Evolutionary conservation across 2,888 invertebrate genomes (phyloP), one percentile per base, ranked within the genome.

Genomic region (Charanyca ferruginea): DNA sequence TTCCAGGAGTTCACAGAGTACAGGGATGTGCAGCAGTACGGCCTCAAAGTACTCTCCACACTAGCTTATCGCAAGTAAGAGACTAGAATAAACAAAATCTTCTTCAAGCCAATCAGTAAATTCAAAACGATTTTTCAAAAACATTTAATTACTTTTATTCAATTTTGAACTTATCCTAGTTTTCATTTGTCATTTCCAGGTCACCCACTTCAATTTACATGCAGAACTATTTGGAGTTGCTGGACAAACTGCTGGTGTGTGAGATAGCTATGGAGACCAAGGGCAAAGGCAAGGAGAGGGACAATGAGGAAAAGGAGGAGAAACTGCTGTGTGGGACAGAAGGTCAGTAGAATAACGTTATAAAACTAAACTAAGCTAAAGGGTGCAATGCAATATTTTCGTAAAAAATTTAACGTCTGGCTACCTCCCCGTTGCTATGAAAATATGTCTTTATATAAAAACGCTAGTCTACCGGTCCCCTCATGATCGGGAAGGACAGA

Each of bases 1-100:
- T 98, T 98, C 86, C 97, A 97, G 85, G 98, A 98, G 90, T 98
- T 97, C 87, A 94, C 97, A 0, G 96, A 96, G 65, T 97, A 97
- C 87, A 96, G 97, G 77, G 98, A 98, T 88, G 96, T 98, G 20
- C 94, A 98, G 70, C 97, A 97, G 86, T 96, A 97, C 86, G 96
- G 97, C 0, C 97, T 98, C 93, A 93, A 91, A 84, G 90, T 93
- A 2, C 88, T 95, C 7, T 88, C 93, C 22, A 89, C 89, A 0
- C 83, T 94, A 20, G 92, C 93, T 6, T 93, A 93, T 77, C 89
- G 89, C 83, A 93, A 93, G 96, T 84, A 83, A 88, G 93, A 11
- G 9, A 32, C 1, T 2, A 13, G 11, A 13, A 35, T 16, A 11
- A 32, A 32, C n/a, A n/a, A n/a, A n/a, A n/a, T n/a, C n/a, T n/a